Evolutionary conservation across 2,113 vertebrate genomes (phyloP), one percentile per base, ranked within the genome.

Genomic region (Callopanchax toddi): DNA sequence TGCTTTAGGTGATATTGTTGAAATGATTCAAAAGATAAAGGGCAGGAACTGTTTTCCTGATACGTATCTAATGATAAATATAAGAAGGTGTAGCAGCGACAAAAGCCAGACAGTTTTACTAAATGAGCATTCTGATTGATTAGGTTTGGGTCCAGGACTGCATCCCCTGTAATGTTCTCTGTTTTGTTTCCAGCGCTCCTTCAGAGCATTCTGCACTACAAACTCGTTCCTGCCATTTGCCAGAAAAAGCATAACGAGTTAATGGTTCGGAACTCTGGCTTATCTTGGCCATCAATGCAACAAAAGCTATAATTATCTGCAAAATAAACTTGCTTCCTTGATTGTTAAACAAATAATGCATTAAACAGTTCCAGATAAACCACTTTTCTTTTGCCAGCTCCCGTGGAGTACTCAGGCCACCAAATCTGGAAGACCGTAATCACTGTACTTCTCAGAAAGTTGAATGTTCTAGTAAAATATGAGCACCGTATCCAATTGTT

Each of bases 271-370:
- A 90, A 87, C 84, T 25, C n/a, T 22, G 55, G 83, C 84, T 91
- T 90, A 92, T 91, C 88, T 86, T 83, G 51, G 71, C 79, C 71
- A 91, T 90, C 84, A n/a, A 70, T 70, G 60, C 78, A 89, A 91
- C 89, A 88, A 91, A 90, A 81, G 80, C 86, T 81, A 74, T 82
- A 90, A 91, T 92, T 89, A 90, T 84, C 81, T 81, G 72, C 80
- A 88, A 86, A 91, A 91, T 90, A 76, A 90, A 87, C 83, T 78
- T 34, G 50, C 79, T 84, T 81, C 64, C 81, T 79, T 89, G 87
- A 91, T 90, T 91, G 76, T 87, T 86, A 65, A 48, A 86, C 79
- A 91, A 92, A 91, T 90, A 90, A 88, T 86, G 76, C 80, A 70
- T 90, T 86, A 79, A 91, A 84, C 76, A 62, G 71, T 83, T 88